Conservation (phyloP, 2,113 vertebrate genomes). For the Eclectus roratus region DNA sequence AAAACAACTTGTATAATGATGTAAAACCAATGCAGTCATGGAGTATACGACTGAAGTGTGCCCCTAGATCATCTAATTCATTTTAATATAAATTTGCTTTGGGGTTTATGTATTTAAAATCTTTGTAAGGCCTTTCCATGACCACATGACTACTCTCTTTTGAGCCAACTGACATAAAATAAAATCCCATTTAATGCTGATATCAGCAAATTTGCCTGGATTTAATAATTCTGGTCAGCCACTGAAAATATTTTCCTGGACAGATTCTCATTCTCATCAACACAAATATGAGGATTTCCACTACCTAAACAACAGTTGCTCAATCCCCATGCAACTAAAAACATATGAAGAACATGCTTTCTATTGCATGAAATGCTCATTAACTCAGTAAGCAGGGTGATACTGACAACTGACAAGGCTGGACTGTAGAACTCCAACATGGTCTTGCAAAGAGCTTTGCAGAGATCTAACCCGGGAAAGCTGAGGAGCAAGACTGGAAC, state of each 20-base stretch:
- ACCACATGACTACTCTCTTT: not conserved
- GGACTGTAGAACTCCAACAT: not conserved
- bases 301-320: not conserved
- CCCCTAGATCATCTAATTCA: not conserved
- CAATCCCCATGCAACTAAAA: not conserved
- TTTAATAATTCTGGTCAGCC: not conserved
- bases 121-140: not conserved
- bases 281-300: not conserved
- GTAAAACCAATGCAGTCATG: not conserved
- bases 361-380: not conserved
- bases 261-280: not conserved
- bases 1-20: not conserved
- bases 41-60: not conserved
- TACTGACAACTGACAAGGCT: not conserved
- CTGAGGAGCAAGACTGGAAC: not conserved
- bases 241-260: slow-evolving; percentile 1
- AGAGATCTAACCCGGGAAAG: not conserved
- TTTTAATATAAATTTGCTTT: not conserved
- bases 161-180: not conserved
- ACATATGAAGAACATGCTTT: not conserved
- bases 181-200: not conserved
- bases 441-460: not conserved
- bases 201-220: not conserved
- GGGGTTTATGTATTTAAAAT: not conserved
- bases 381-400: not conserved